Base-by-base conservation (phyloP, 2,888 invertebrate genomes). In the Drosophila demipolita region DNA sequence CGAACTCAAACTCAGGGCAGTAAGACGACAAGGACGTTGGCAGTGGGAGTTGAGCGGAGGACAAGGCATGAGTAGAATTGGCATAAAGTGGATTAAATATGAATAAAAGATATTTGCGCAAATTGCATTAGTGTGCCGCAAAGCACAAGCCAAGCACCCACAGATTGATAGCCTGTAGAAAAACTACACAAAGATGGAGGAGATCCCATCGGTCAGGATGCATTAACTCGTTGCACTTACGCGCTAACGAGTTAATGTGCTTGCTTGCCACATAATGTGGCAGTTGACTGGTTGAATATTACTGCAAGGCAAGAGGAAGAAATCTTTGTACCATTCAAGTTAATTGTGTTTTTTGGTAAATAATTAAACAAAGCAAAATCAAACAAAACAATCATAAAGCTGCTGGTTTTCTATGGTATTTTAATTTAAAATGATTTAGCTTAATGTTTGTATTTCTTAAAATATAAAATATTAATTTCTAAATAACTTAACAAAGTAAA, bases 21-120 rank as follows among this genome's bases (percentile, higher is more conserved):
- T n/a, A 57, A 63, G 72, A 57, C 66, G 67, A 50, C 70, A 70
- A 75, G 75, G 65, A 70, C 63, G 48, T 48, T 7, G 42, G 40
- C 32, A 58, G 11, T 60, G 54, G 52, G 72, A 40, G 59, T 38
- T 49, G 42, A 67, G 60, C 49, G 48, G 33, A 49, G 42, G 45
- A 33, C 33, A 26, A 33, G 54, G 69, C 66, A 49, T 59, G 71
- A 75, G 55, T 70, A 71, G 80, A 78, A 89, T 89, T 84, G 85
- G 78, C 78, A 78, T 70, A 78, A 85, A 86, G 89, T 86, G 85
- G 85, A 86, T 89, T 86, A 86, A 86, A 86, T 89, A 89, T 86
- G 85, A 86, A 86, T 86, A 84, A 86, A 84, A 86, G 82, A 89
- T 86, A 86, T 86, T 86, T 84, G 74, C 75, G 73, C 75, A 89